phyloP scores from a whole-genome alignment of 2,113 vertebrate species.

The Dolichallabes microphthalmus region DNA sequence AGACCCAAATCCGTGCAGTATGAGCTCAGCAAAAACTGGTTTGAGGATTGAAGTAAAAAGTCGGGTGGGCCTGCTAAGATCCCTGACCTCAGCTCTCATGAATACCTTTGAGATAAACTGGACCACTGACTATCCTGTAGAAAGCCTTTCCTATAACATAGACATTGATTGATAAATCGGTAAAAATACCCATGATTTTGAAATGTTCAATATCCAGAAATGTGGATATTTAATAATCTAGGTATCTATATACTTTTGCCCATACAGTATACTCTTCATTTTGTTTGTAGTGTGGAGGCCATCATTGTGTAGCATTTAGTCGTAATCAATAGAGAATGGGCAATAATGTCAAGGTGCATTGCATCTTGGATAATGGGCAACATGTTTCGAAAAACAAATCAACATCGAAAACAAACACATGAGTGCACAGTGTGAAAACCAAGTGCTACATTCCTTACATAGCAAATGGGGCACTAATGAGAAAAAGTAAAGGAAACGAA shows the following conservation, averaged over 20 bases:
- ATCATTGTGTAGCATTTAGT: too few species aligned
- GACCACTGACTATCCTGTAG: background rate
- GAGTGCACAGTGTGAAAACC: too few species aligned
- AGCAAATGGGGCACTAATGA: too few species aligned
- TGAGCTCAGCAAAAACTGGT: background rate
- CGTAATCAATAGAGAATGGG: too few species aligned
- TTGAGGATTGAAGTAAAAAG: background rate
- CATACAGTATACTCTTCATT: background rate
- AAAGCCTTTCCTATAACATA: background rate
- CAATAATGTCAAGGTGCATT: too few species aligned
- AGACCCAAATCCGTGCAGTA: background rate
- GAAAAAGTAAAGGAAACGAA: too few species aligned
- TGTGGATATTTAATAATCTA: too few species aligned
- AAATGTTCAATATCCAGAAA: background rate
- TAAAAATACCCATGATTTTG: background rate
- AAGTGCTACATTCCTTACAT: too few species aligned
- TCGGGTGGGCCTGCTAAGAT: too few species aligned
- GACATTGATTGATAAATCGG: background rate
- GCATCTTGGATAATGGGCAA: too few species aligned
- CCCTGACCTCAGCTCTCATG: background rate
- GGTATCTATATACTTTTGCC: background rate
- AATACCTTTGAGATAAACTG: background rate
- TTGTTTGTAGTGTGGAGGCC: background rate
- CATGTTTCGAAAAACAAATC: too few species aligned
- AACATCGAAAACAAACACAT: too few species aligned